Base-by-base conservation (phyloP, 1,140 invertebrate species). In the Cydia strobilella region DNA sequence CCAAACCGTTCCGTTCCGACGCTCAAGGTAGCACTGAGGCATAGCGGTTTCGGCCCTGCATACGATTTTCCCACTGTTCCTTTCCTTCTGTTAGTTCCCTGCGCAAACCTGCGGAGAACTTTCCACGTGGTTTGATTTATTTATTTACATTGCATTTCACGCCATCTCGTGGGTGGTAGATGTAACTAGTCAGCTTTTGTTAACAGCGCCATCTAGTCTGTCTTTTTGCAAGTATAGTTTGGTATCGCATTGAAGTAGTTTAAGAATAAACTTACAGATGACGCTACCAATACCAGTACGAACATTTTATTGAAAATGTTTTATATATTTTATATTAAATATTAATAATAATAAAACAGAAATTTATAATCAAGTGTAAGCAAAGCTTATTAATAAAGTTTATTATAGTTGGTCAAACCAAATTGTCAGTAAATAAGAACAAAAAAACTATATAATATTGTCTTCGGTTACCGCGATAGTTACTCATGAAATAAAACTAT, bases 41-140 rank as follows among this genome's bases (percentile, higher is more conserved):
- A 83, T 82, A 77, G 65, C 78, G 72, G 77, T 81, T 74, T 77
- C 62, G 80, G 77, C 77, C 76, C 80, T 73, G 35, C 79, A 81
- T 81, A 86, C 86, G 80, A 75, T 88, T 69, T 89, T 88, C 84
- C 82, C 81, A 80, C 73, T 83, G 80, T 85, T 89, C 82, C 82
- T 86, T 83, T 82, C 80, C 81, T 86, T 79, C 80, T 81, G 78
- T 80, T 80, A 80, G 77, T 82, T 82, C 79, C 81, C 77, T 86
- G 86, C 86, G 85, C 88, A 88, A 89, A 88, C 86, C 87, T 89
- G 82, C 83, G 78, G 82, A 80, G 83, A 87, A 86, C 80, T 88
- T 88, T 89, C 83, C 87, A 87, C 86, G 84, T 86, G 83, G 83
- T 84, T 84, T 79, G 65, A 72, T 78, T 63, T 72, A 80, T 76